These are phyloP conservation scores for Oncorhynchus clarkii DNA, from an alignment of 2,113 vertebrate species.

Conservation along the genomic window DNA sequence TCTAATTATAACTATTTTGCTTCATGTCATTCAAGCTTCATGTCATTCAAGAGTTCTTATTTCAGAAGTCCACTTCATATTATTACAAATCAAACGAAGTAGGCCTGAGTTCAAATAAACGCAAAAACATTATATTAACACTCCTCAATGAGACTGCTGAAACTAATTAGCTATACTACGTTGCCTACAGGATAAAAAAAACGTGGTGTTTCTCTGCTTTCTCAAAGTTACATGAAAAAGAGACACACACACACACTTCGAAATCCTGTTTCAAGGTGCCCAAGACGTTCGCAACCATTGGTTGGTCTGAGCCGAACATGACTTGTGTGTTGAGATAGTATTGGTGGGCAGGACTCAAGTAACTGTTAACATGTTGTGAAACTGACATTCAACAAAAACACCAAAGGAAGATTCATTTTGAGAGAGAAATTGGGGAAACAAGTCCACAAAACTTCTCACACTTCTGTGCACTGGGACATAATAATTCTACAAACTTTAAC, in stretches of 20 bases:
- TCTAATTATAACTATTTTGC: not conserved
- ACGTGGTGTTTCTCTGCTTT: not conserved
- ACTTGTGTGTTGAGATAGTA: conserved; percentile 1
- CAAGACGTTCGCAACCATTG: not conserved
- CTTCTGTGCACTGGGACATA: not conserved
- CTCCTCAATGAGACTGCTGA: not conserved
- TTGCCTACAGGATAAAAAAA: not conserved
- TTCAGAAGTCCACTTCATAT: not conserved
- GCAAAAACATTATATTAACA: not conserved
- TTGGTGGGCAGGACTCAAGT: conserved; percentile 6
- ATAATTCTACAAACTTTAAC: not conserved
- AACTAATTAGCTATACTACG: not conserved
- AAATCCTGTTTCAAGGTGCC: not conserved
- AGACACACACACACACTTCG: not conserved
- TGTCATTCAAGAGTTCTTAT: not conserved
- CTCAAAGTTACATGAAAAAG: not conserved
- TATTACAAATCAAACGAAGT: not conserved
- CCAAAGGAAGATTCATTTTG: not conserved
- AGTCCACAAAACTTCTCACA: not conserved
- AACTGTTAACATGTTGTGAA: not conserved
- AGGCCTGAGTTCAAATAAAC: not conserved
- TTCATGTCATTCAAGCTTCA: not conserved
- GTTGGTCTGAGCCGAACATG: not conserved
- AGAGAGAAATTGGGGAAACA: not conserved
- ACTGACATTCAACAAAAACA: not conserved